phyloP scores from a whole-genome alignment of 2,113 vertebrate genomes.

The Hassar affinis region DNA sequence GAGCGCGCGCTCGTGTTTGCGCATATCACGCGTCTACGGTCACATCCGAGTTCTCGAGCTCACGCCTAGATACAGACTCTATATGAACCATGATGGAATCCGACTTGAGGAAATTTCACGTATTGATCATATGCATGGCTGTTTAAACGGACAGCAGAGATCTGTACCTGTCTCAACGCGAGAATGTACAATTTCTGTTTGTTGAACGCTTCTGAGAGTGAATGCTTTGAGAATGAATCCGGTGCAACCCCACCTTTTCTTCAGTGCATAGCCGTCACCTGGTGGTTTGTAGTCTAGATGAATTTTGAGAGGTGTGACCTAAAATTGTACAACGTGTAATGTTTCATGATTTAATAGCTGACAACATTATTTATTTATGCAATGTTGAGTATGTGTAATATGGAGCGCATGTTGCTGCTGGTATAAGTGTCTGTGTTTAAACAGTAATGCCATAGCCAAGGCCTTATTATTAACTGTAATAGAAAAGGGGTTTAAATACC shows the following conservation, averaged over 20 bases:
- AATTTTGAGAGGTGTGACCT: not conserved
- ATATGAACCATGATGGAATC: constrained; percentile 10
- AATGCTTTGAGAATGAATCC: constrained; percentile 5
- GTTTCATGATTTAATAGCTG: not conserved
- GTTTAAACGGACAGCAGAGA: not conserved
- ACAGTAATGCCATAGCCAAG: not conserved
- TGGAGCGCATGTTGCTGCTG: not conserved
- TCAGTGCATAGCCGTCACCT: constrained; percentile 23
- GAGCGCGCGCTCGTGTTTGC: constrained; percentile 14
- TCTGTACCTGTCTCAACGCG: not conserved
- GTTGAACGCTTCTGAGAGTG: not conserved
- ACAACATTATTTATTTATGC: not conserved
- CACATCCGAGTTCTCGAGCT: constrained; percentile 15
- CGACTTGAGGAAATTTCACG: not conserved
- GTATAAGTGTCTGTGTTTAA: not conserved
- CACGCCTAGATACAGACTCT: constrained; percentile 22
- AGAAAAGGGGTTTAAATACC: not conserved
- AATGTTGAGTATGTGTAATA: constrained; percentile 1
- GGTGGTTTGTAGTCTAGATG: constrained; percentile 14
- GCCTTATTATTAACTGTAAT: constrained; percentile 22
- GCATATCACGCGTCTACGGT: constrained; percentile 34
- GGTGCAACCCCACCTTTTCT: constrained; percentile 51
- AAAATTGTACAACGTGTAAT: not conserved
- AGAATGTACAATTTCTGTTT: not conserved
- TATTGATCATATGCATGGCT: not conserved